A percentile compares a stretch with the other conserved stretches of the same genome.
These are phyloP conservation scores for Limnothrissa miodon DNA, from an alignment of 2,113 vertebrate species.

Conservation along the genomic window DNA sequence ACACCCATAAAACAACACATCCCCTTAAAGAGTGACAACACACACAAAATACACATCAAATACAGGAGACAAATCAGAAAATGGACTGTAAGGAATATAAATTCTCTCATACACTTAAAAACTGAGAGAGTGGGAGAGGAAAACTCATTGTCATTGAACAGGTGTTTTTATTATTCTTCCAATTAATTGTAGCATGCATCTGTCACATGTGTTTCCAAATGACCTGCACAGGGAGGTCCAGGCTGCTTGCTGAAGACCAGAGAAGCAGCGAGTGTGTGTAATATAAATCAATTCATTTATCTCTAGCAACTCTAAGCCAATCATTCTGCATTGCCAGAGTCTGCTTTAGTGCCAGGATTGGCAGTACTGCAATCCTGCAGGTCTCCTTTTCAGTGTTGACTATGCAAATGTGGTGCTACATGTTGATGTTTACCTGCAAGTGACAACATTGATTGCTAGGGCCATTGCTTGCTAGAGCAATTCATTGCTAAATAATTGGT, in stretches of 20 bases:
- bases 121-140: background rate
- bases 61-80: too few species aligned
- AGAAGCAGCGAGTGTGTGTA: constrained; percentile 22
- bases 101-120: background rate
- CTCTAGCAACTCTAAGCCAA: constrained; percentile 22
- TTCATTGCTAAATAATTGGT: background rate
- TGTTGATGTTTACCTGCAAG: constrained; percentile 61
- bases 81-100: background rate
- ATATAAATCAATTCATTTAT: constrained; percentile 16
- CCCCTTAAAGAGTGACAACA: too few species aligned
- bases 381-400: constrained; percentile 27
- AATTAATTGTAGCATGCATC: background rate
- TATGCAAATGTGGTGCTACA: constrained; percentile 55
- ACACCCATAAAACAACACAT: too few species aligned
- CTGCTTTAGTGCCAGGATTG: constrained; percentile 7
- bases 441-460: constrained; percentile 61
- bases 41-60: too few species aligned
- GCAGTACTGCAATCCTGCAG: constrained; percentile 12
- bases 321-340: constrained; percentile 32
- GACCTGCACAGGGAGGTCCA: background rate
- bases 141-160: background rate
- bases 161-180: background rate
- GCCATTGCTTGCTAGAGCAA: constrained; percentile 55
- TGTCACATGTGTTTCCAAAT: background rate
- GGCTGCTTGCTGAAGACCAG: background rate